Percentiles rank a stretch among this genome's conserved stretches.
Evolutionary conservation across 2,113 vertebrate genomes (phyloP).

Genomic region (Aegithalos caudatus): DNA sequence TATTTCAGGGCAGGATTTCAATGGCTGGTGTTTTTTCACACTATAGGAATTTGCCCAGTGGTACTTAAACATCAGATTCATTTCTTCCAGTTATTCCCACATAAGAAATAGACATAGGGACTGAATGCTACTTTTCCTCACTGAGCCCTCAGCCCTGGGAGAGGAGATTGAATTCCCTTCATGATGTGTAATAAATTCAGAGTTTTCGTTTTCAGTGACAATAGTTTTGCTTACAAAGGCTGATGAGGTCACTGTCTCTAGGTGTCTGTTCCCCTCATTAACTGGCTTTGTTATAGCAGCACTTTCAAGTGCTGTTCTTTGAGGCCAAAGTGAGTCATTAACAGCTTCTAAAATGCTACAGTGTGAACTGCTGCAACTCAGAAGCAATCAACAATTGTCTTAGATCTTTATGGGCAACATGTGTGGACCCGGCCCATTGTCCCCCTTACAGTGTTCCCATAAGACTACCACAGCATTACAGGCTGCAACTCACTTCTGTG

Average conservation of each 20-base stretch:
- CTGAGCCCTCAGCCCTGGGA: neutral
- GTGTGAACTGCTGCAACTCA: neutral
- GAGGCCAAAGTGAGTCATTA: neutral
- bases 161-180: neutral
- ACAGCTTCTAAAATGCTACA: neutral
- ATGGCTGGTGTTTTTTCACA: neutral
- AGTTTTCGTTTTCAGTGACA: neutral
- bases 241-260: neutral
- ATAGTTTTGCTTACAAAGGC: neutral
- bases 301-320: neutral
- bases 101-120: neutral
- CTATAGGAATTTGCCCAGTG: neutral
- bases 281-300: accelerated
- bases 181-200: neutral
- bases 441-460: neutral
- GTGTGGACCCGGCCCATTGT: neutral
- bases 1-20: neutral
- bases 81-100: neutral
- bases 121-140: neutral
- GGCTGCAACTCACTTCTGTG: neutral
- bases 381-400: neutral
- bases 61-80: neutral
- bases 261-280: neutral
- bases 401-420: neutral
- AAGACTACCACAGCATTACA: neutral